Evolutionary conservation across 2,888 invertebrate genomes (phyloP).

Genomic region (Drosophila picticornis): DNA sequence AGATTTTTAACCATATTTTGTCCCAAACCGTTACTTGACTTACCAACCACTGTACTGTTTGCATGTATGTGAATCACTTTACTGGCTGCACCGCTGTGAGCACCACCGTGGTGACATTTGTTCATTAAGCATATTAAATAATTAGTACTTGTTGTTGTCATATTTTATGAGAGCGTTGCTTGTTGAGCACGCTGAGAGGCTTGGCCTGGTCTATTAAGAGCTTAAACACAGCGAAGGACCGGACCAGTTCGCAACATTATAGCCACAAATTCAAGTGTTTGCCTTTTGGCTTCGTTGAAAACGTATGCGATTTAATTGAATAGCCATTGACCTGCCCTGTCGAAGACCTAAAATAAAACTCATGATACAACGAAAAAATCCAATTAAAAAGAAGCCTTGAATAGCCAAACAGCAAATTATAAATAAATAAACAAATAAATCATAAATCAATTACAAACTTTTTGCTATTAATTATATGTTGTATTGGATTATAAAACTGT

Average conservation of each 20-base stretch:
- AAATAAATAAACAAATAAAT: neutral
- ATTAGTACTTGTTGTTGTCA: slow-evolving; percentile 75
- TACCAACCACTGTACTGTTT: slow-evolving; percentile 35
- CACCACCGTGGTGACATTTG: slow-evolving; percentile 73
- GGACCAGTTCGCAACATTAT: slow-evolving; percentile 59
- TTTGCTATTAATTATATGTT: neutral
- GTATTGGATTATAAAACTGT: neutral
- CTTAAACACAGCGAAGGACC: slow-evolving; percentile 49
- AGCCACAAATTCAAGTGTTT: slow-evolving; percentile 39
- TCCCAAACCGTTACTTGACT: neutral
- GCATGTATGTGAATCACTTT: slow-evolving; percentile 43
- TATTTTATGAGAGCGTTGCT: slow-evolving; percentile 67
- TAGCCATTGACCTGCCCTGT: slow-evolving; percentile 37
- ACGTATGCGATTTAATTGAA: slow-evolving; percentile 55
- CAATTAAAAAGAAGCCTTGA: neutral
- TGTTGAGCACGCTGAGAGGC: slow-evolving; percentile 58
- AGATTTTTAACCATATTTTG: neutral
- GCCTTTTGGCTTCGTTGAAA: slow-evolving; percentile 39
- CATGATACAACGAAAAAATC: neutral
- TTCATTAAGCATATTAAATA: slow-evolving; percentile 79
- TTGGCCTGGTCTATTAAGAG: slow-evolving; percentile 47
- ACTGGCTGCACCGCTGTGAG: slow-evolving; percentile 44
- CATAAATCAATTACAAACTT: neutral
- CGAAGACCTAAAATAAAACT: slow-evolving; percentile 2
- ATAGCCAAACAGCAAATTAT: neutral